A percentile compares a stretch with the other conserved stretches of the same genome.
phyloP scores from a whole-genome alignment of 2,888 invertebrate species.

The Hirtodrosophila confusa region DNA sequence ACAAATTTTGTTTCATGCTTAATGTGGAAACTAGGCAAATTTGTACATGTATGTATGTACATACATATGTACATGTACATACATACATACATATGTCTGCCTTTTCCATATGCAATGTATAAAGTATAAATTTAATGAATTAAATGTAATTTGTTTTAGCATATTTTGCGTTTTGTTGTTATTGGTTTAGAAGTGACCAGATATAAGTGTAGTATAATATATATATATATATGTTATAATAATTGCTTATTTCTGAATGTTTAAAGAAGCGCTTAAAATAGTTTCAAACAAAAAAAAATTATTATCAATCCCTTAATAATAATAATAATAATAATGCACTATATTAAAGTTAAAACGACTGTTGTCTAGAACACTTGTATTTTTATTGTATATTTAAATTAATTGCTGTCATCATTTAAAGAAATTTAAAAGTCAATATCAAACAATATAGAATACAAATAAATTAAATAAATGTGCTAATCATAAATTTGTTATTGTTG shows the following conservation, averaged over 20 bases:
- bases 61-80: conserved; percentile 13
- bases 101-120: conserved; percentile 58
- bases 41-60: conserved; percentile 17
- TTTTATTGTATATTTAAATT: conserved; percentile 14
- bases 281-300: conserved; percentile 13
- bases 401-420: conserved; percentile 21
- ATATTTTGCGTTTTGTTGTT: conserved; percentile 49
- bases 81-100: conserved; percentile 17
- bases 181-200: conserved; percentile 83
- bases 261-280: conserved; percentile 39
- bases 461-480: neutral
- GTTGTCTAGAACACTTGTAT: conserved; percentile 28
- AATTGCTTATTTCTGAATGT: conserved; percentile 43
- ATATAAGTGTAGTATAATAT: conserved; percentile 63
- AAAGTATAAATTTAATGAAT: conserved; percentile 53
- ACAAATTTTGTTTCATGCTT: conserved; percentile 23
- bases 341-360: conserved; percentile 32
- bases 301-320: conserved; percentile 8
- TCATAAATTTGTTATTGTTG: conserved; percentile 25
- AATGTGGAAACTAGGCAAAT: conserved; percentile 31
- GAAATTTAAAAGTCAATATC: conserved; percentile 2
- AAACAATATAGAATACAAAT: conserved; percentile 5
- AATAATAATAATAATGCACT: conserved; percentile 45
- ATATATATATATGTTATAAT: conserved; percentile 17
- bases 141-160: conserved; percentile 52